Evolutionary conservation across 2,888 invertebrate species (phyloP).

Genomic region (Corythucha ciliata): DNA sequence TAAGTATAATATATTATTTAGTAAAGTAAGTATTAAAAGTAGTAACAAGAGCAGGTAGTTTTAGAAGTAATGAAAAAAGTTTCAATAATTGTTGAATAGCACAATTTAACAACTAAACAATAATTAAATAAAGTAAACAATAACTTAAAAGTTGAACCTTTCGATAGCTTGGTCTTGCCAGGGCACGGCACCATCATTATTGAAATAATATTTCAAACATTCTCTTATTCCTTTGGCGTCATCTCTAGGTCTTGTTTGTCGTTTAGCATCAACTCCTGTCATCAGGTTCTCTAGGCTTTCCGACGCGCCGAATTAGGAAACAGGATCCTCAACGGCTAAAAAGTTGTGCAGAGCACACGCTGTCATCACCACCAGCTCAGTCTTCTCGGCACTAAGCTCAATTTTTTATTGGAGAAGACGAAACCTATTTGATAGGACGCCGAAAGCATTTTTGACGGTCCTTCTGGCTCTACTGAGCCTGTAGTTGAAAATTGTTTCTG

Average conservation of each 20-base stretch:
- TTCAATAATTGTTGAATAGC: too few relatives aligned
- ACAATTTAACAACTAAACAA: too few relatives aligned
- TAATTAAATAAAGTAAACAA: too few relatives aligned
- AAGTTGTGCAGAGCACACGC: too few relatives aligned
- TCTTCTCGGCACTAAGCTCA: slow-evolving; percentile 13
- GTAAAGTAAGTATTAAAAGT: too few relatives aligned
- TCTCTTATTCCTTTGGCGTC: neutral
- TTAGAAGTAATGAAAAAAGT: too few relatives aligned
- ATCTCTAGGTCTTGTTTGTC: too few relatives aligned
- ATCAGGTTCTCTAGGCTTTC: slow-evolving; percentile 10
- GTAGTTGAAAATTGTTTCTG: slow-evolving; percentile 18
- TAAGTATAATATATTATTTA: too few relatives aligned
- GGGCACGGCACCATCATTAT: slow-evolving; percentile 7
- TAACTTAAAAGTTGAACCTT: too few relatives aligned
- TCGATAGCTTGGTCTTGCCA: slow-evolving; percentile 11
- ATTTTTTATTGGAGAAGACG: slow-evolving; percentile 22
- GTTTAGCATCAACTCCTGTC: neutral
- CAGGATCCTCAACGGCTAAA: too few relatives aligned
- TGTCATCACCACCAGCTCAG: slow-evolving; percentile 14
- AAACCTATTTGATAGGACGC: slow-evolving; percentile 15
- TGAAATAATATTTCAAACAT: slow-evolving; percentile 5
- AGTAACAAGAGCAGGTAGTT: too few relatives aligned
- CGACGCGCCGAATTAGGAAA: slow-evolving; percentile 18
- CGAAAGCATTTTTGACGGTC: slow-evolving; percentile 1
- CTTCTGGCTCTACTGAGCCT: slow-evolving; percentile 11